These are phyloP conservation scores for Prunella strophiata DNA, from an alignment of 2,797 vertebrate genomes.

Conservation along the genomic window DNA sequence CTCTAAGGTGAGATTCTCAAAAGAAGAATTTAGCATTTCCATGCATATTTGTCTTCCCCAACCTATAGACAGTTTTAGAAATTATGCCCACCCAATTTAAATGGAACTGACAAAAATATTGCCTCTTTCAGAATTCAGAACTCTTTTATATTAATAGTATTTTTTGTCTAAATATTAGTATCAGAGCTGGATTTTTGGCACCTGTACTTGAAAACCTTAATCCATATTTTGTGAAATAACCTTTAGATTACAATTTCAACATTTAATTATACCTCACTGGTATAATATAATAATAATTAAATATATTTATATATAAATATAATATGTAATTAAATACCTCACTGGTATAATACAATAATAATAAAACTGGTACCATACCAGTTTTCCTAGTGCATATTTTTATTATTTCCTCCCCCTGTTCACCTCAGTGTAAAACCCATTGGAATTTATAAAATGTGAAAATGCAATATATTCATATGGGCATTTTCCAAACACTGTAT, in stretches of 20 bases:
- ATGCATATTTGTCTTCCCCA: neutral
- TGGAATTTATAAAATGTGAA: neutral
- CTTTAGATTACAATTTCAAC: neutral
- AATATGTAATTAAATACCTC: neutral
- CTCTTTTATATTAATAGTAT: neutral
- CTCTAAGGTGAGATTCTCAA: neutral
- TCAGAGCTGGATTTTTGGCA: neutral
- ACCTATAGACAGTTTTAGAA: neutral
- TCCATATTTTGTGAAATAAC: neutral
- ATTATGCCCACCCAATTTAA: neutral
- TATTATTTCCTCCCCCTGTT: fast-evolving
- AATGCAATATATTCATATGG: neutral
- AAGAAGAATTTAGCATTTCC: neutral
- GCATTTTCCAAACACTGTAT: neutral
- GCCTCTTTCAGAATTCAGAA: neutral
- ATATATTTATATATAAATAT: too few species aligned
- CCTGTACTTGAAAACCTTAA: neutral
- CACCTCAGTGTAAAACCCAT: neutral
- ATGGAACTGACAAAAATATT: neutral
- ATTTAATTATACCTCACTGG: neutral
- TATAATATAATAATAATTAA: too few species aligned
- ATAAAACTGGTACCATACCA: neutral
- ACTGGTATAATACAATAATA: too few species aligned
- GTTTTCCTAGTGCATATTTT: neutral
- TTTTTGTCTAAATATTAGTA: neutral